phyloP scores from a whole-genome alignment of 2,113 vertebrate genomes.

The Cervus canadensis region DNA sequence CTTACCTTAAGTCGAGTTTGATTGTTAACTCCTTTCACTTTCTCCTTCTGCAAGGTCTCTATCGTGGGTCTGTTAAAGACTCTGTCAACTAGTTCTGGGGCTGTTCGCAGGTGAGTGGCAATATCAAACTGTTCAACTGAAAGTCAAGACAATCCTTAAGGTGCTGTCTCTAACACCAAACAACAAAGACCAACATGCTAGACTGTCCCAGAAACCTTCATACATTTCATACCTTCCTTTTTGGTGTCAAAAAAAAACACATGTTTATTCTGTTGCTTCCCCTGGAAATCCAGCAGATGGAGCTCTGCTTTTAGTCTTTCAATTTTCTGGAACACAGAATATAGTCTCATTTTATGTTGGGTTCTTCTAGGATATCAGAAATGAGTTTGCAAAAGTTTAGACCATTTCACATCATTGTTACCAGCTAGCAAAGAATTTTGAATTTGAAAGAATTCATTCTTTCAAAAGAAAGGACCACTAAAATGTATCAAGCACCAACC shows the following conservation, averaged over 20 bases:
- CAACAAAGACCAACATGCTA: not conserved
- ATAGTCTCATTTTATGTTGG: not conserved
- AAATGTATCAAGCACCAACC: not conserved
- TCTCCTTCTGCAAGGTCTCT: conserved; percentile 85
- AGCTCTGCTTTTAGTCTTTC: conserved; percentile 95
- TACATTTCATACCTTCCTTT: conserved; percentile 84
- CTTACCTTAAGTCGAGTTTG: conserved; percentile 80
- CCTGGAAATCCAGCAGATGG: conserved; percentile 91
- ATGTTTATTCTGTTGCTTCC: conserved; percentile 87
- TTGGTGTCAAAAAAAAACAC: conserved; percentile 91
- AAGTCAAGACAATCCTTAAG: conserved; percentile 41
- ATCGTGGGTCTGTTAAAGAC: conserved; percentile 93
- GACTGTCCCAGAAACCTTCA: not conserved
- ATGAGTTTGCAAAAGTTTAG: conserved; percentile 12
- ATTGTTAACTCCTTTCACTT: conserved; percentile 83
- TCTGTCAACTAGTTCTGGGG: conserved; percentile 88
- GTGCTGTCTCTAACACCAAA: not conserved
- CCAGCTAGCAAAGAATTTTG: not conserved
- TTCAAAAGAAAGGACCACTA: not conserved
- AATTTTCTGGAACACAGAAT: conserved; percentile 89
- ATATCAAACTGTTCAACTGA: conserved; percentile 90
- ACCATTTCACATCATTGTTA: conserved; percentile 20
- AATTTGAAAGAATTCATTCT: not conserved
- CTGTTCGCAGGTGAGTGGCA: conserved; percentile 87
- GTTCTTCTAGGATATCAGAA: not conserved